Base-by-base conservation (phyloP, 2,113 vertebrate genomes). In the Microtus montanus region DNA sequence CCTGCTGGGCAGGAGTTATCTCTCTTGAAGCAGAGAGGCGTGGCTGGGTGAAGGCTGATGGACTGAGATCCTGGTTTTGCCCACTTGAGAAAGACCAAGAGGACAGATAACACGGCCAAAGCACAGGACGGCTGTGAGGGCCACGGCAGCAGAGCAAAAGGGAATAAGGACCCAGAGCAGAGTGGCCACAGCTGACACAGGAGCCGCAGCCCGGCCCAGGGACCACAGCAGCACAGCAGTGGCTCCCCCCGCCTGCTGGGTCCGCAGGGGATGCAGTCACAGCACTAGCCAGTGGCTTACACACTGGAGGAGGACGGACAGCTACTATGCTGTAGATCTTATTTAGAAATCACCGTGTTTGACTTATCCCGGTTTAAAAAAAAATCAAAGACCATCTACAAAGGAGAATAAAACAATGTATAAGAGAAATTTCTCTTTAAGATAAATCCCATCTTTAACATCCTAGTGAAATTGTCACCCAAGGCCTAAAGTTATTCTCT, bases 101-200 rank as follows among this genome's bases (percentile, higher is more conserved):
- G 15, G 54, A 17, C 54, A 54, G 30, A 49, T 3, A 15, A 44
- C 7, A 58, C 30, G n/a, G 70, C 47, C 24, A 26, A 93, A 24
- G 54, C 1, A 15, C 6, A 38, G 54, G 71, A 38, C 7, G 12
- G 28, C 0, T n/a, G 61, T 28, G 12, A 77, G 41, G 75, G 64
- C 33, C 6, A 19, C 30, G 38, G 7, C 3, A 0, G 33, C 0
- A 66, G 24, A 84, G 44, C 1, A 47, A 22, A 0, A 44, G 71
- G 2, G n/a, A 58, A 71, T 38, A 20, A 3, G 1, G 71, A 33
- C 13, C 49, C 75, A 15, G 7, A 3, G 63, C 20, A 68, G 71
- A 63, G 68, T 1, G n/a, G 22, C 17, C 15, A 41, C 41, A 38
- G 47, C 52, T 11, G 2, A 26, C 5, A 3, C 5, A 5, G 54